Percentiles rank a stretch among this genome's conserved stretches.
These are phyloP conservation scores for Dendroctonus ponderosae DNA, from an alignment of 1,140 invertebrate species.

Conservation along the genomic window DNA sequence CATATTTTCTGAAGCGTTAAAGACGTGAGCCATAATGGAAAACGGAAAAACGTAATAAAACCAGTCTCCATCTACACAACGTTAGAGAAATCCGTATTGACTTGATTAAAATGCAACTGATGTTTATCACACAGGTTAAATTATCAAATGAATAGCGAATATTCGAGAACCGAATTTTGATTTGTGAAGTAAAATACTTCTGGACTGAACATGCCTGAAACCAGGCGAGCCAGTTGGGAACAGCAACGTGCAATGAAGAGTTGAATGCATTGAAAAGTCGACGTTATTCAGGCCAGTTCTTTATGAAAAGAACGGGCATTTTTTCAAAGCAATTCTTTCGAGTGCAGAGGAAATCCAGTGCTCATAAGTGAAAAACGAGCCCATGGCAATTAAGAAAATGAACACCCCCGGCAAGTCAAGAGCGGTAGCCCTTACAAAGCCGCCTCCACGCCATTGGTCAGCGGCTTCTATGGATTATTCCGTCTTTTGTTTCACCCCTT, in stretches of 20 bases:
- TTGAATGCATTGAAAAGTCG: too few relatives aligned
- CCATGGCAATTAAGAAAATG: constrained; percentile 29
- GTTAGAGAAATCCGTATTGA: constrained; percentile 7
- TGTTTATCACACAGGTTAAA: too few relatives aligned
- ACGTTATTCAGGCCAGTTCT: too few relatives aligned
- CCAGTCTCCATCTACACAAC: background rate
- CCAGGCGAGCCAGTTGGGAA: too few relatives aligned
- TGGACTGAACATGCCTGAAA: too few relatives aligned
- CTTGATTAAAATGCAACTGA: background rate
- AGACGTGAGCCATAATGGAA: constrained; percentile 34
- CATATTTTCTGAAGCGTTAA: constrained; percentile 37
- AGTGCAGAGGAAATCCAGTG: background rate
- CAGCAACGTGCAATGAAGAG: too few relatives aligned
- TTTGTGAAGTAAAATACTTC: too few relatives aligned
- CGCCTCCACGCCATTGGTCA: constrained; percentile 47
- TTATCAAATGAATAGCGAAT: too few relatives aligned
- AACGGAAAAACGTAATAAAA: constrained; percentile 29
- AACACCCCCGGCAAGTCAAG: constrained; percentile 20
- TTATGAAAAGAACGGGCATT: too few relatives aligned
- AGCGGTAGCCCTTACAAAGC: constrained; percentile 34
- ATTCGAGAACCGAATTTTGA: too few relatives aligned
- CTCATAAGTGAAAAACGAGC: constrained; percentile 1
- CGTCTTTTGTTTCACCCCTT: constrained; percentile 50
- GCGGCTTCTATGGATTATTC: constrained; percentile 50
- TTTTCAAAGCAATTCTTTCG: background rate